Evolutionary conservation across 2,113 vertebrate genomes (phyloP), one percentile per base, ranked within the genome.

Genomic region (Microtus montanus): DNA sequence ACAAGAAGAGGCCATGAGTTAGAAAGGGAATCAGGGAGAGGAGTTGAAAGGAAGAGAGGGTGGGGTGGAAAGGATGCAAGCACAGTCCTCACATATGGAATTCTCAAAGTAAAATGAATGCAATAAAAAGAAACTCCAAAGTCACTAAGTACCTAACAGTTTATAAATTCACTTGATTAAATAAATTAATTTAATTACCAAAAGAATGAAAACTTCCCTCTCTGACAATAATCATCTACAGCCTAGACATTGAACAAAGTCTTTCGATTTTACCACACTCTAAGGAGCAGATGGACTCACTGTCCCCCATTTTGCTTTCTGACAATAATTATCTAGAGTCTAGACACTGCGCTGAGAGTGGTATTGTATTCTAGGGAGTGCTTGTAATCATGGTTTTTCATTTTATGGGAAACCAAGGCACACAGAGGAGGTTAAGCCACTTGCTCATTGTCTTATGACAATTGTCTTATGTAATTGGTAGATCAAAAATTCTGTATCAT

Each of bases 181-280:
- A 58, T 58, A 94, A 90, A 84, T 87, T 80, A 10, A 54, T 12
- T 75, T 28, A 74, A 30, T 41, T 94, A 85, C n/a, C 47, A 63
- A 33, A 93, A 79, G 54, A 87, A 82, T 87, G 77, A 82, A 96
- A 91, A 75, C 30, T 63, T 79, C 49, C 12, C 15, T 77, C 41
- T 89, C 15, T 75, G 63, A 66, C n/a, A 74, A 70, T 38, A 71
- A 70, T 49, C 68, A 82, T 44, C 24, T 88, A 41, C 44, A 96
- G 12, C 66, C 14, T 26, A 87, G 14, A 38, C 38, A 92, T 7
- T 88, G 35, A 54, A 3, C 54, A 49, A 70, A 28, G 71, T 4
- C 44, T 79, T 80, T 33, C n/a, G 61, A 78, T 84, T 90, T 83
- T 14, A 44, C 8, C n/a, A 19, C 88, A 14, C 91, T 73, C 14